Evolutionary conservation across 2,113 vertebrate genomes (phyloP).

Genomic region (Struthio camelus): DNA sequence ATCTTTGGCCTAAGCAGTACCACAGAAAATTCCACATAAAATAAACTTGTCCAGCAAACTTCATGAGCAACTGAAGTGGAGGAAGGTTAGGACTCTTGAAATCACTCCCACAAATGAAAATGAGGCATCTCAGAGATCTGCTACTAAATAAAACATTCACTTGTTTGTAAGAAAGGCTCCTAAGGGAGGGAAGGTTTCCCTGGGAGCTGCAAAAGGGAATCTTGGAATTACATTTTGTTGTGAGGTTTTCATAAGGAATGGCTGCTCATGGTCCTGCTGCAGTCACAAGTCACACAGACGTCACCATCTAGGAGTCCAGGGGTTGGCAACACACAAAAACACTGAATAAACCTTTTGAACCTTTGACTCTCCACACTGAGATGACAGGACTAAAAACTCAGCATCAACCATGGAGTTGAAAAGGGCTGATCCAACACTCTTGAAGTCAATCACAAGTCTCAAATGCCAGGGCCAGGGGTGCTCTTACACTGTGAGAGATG

Average conservation of each 20-base stretch:
- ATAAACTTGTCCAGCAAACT: not conserved
- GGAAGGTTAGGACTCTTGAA: not conserved
- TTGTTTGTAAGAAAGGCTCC: not conserved
- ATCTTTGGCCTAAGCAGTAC: not conserved
- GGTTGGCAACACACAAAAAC: not conserved
- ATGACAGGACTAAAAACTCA: not conserved
- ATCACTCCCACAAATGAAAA: not conserved
- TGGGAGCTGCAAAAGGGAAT: not conserved
- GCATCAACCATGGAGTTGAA: too few relatives aligned
- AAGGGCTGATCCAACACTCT: not conserved
- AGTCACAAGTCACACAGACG: accelerated
- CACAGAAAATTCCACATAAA: not conserved
- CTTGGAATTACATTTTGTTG: not conserved
- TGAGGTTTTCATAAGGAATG: not conserved
- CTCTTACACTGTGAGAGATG: accelerated
- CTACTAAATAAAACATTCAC: not conserved
- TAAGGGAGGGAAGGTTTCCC: not conserved
- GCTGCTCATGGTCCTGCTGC: not conserved
- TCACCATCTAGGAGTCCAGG: not conserved
- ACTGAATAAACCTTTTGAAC: not conserved
- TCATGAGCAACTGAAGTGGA: not conserved
- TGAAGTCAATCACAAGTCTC: not conserved
- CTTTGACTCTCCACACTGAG: accelerated
- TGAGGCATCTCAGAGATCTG: too few relatives aligned
- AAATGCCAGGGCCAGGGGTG: accelerated